Conservation (phyloP, 2,113 vertebrate species). For the Rhabdomys dilectus region DNA sequence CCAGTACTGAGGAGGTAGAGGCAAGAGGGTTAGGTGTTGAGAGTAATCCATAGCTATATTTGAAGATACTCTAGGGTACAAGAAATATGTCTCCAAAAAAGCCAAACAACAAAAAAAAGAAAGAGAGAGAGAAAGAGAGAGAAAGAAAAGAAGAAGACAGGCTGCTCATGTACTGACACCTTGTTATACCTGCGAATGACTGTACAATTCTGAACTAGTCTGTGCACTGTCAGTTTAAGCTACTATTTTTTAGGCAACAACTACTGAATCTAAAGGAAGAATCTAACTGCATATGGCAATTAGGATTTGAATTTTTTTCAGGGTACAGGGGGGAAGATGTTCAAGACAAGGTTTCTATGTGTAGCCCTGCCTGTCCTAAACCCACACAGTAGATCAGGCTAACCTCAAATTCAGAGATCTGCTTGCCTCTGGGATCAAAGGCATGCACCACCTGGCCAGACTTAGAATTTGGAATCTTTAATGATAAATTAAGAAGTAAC, state of each 20-base stretch:
- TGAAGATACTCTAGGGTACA: too few species aligned
- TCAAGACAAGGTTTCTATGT: background rate
- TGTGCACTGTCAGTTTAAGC: background rate
- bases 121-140: too few species aligned
- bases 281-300: background rate
- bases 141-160: background rate
- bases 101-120: too few species aligned
- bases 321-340: background rate
- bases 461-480: background rate
- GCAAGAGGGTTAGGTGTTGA: too few species aligned
- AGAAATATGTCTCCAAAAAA: too few species aligned
- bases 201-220: background rate
- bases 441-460: background rate
- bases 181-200: background rate
- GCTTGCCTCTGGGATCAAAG: background rate
- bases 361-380: background rate
- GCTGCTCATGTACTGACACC: background rate
- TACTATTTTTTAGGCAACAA: background rate
- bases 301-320: background rate
- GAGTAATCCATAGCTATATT: too few species aligned
- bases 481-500: conserved; percentile 24
- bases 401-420: background rate
- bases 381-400: background rate
- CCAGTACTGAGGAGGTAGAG: too few species aligned
- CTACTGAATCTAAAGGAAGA: background rate